phyloP scores from a whole-genome alignment of 2,797 vertebrate species.

The Myotis pilosus region DNA sequence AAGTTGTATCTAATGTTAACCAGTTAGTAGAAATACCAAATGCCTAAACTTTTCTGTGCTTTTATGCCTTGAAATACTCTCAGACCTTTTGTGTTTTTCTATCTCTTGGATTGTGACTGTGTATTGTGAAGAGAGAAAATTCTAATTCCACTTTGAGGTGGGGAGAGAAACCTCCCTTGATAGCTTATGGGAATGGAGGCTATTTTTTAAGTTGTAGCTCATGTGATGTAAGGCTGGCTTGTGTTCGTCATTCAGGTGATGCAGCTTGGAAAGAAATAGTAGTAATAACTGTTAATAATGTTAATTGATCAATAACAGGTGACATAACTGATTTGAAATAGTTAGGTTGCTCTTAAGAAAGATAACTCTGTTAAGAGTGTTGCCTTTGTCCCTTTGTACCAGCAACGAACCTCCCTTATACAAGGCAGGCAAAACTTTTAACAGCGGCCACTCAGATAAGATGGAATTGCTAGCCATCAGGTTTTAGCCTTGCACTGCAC shows the following conservation, averaged over 20 bases:
- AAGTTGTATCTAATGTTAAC: conserved; percentile 41
- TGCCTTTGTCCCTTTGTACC: not conserved
- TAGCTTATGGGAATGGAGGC: not conserved
- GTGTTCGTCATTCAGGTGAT: not conserved
- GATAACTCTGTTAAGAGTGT: not conserved
- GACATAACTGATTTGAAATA: not conserved
- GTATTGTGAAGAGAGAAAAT: not conserved
- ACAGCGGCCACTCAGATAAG: not conserved
- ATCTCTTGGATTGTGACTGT: conserved; percentile 6
- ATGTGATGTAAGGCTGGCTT: not conserved
- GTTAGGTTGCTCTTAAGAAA: conserved; percentile 23
- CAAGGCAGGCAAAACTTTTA: not conserved
- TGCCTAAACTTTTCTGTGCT: not conserved
- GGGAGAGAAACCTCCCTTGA: not conserved
- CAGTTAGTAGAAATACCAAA: conserved; percentile 30
- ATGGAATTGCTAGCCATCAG: not conserved
- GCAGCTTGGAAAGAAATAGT: not conserved
- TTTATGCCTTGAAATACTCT: conserved; percentile 28
- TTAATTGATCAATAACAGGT: not conserved
- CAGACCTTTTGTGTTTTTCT: conserved; percentile 44
- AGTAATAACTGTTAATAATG: not conserved
- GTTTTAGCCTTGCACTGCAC: not conserved
- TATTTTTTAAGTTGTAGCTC: not conserved
- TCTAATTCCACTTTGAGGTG: not conserved
- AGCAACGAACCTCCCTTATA: not conserved